A percentile compares a stretch with the other conserved stretches of the same genome.
Evolutionary conservation across 2,888 invertebrate species (phyloP).

Genomic region (Metellina segmentata): DNA sequence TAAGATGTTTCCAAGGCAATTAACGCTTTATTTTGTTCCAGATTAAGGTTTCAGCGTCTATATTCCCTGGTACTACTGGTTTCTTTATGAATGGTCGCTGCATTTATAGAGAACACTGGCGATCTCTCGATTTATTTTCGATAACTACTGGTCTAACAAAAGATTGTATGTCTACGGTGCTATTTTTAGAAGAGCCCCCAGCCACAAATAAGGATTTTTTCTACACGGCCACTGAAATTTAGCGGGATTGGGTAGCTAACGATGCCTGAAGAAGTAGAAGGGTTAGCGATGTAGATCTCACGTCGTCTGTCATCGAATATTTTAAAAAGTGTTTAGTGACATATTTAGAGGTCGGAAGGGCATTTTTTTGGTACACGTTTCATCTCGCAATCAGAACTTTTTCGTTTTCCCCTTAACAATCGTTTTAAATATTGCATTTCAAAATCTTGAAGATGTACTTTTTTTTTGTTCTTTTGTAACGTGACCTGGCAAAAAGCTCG

Average conservation of each 20-base stretch:
- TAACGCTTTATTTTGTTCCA: too few relatives aligned
- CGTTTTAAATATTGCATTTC: not conserved
- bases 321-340: not conserved
- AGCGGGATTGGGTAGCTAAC: slow-evolving; percentile 26
- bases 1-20: too few relatives aligned
- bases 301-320: slow-evolving; percentile 17
- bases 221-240: not conserved
- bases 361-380: not conserved
- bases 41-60: too few relatives aligned
- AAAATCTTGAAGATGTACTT: not conserved
- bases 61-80: too few relatives aligned
- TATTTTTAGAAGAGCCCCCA: slow-evolving; percentile 31
- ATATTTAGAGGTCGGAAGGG: not conserved
- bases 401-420: not conserved
- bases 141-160: slow-evolving; percentile 36
- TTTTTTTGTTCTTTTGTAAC: not conserved
- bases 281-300: slow-evolving; percentile 8
- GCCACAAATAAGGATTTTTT: slow-evolving; percentile 16
- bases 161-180: slow-evolving; percentile 37
- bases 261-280: slow-evolving; percentile 28
- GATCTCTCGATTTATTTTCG: not conserved
- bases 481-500: not conserved
- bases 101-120: not conserved
- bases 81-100: not conserved
- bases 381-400: not conserved